Evolutionary conservation across 2,888 invertebrate species (phyloP), one percentile per base, ranked within the genome.

Genomic region (Acanthosepion pharaonis): DNA sequence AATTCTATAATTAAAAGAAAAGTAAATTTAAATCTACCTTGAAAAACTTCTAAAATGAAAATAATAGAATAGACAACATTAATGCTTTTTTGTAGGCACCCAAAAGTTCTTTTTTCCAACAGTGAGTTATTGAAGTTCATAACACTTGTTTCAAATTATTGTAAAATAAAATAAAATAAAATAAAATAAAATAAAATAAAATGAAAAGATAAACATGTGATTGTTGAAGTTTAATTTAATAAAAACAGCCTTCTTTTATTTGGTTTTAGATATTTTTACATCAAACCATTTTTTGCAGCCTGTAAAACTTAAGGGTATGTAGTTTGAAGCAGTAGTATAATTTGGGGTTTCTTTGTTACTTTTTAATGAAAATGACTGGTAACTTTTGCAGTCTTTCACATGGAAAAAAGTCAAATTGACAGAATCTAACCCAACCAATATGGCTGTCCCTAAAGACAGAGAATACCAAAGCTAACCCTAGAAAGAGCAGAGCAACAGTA

Each of bases 211-310:
- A 78, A 78, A 78, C 9, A 15, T 33, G 78, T 78, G 18, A 78
- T 78, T 78, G 11, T n/a, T 78, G 78, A 78, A 78, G n/a, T 78
- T 78, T n/a, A 78, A 78, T 78, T 78, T 78, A 15, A 78, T 78
- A 78, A 78, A 78, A 78, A 78, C 78, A 78, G 78, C 11, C n/a
- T 78, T n/a, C n/a, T 78, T 78, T 78, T 78, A n/a, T 78, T 78
- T n/a, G n/a, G 9, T 78, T 78, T 78, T 15, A 59, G 59, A 20
- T 59, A n/a, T n/a, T 78, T 42, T 33, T 78, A 78, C 78, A 78
- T 64, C 64, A 64, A 64, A 64, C 64, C 64, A 64, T 78, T 78
- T n/a, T 33, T 33, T n/a, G 78, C 11, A 78, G 33, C 78, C 33
- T 78, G n/a, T 78, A 78, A 78, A 78, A n/a, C 78, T 33, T 78